Conservation (phyloP, 1,140 invertebrate species). For the Eurosta solidaginis region DNA sequence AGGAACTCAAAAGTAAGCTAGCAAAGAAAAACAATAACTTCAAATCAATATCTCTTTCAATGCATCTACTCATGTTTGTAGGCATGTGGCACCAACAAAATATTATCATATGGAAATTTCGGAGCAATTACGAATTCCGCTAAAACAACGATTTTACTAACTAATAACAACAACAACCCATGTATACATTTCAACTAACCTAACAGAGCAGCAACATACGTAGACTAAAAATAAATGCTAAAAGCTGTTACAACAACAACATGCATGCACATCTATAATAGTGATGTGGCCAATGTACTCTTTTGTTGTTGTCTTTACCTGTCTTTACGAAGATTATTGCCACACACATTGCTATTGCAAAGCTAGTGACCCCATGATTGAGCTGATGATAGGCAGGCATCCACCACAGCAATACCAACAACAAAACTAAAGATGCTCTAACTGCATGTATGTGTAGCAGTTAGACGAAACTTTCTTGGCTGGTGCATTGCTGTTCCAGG, state of each 20-base stretch:
- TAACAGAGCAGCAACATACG: not conserved
- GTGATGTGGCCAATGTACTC: not conserved
- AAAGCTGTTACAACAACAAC: not conserved
- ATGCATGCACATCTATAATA: not conserved
- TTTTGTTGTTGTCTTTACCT: not conserved
- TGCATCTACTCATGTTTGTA: not conserved
- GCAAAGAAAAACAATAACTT: not conserved
- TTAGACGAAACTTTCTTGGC: not conserved
- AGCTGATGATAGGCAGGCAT: not conserved
- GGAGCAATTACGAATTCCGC: constrained; percentile 30
- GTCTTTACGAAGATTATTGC: not conserved
- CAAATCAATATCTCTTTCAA: not conserved
- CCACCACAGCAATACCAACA: not conserved
- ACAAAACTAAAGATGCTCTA: not conserved
- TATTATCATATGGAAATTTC: constrained; percentile 34
- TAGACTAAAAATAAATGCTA: not conserved
- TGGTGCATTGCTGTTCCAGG: not conserved
- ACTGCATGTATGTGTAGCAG: not conserved
- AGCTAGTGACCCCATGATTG: constrained; percentile 13
- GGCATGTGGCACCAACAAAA: not conserved
- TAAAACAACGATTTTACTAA: not conserved
- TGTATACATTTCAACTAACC: too few species aligned
- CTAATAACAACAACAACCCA: not conserved
- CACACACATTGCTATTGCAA: not conserved
- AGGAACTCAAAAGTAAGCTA: not conserved